Percentiles rank a stretch among this genome's conserved stretches.
Conservation (phyloP, 2,797 vertebrate species). For the Catharus ustulatus region DNA sequence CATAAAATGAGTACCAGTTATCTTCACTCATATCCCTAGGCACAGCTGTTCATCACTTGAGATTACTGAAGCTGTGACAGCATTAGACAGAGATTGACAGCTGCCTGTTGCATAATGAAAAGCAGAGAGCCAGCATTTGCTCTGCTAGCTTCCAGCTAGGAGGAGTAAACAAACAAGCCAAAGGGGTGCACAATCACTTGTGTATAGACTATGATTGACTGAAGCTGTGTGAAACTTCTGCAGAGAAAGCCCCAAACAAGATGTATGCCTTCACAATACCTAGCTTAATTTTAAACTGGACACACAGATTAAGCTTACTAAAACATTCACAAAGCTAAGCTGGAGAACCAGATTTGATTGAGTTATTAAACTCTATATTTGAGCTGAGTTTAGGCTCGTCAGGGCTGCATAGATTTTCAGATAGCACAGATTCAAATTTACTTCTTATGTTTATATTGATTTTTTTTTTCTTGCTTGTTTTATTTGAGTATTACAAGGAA, state of each 20-base stretch:
- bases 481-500: not conserved
- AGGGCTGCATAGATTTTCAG: not conserved
- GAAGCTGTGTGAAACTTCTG: not conserved
- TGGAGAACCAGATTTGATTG: not conserved
- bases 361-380: not conserved
- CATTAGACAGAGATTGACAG: constrained; percentile 36
- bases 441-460: not conserved
- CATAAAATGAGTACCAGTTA: not conserved
- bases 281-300: not conserved
- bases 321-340: not conserved
- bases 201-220: not conserved
- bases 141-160: not conserved
- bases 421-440: not conserved
- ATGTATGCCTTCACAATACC: not conserved
- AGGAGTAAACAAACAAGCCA: constrained; percentile 16
- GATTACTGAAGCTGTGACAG: constrained; percentile 25
- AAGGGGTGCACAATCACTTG: not conserved
- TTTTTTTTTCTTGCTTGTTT: not conserved
- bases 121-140: not conserved
- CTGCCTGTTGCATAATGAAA: not conserved
- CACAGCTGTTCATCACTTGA: constrained; percentile 29
- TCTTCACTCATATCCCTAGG: not conserved
- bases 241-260: not conserved
- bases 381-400: not conserved
- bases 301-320: not conserved